Percentiles rank a stretch among this genome's conserved stretches.
phyloP scores from a whole-genome alignment of 2,888 invertebrate species.

The Conops quadrifasciatus region DNA sequence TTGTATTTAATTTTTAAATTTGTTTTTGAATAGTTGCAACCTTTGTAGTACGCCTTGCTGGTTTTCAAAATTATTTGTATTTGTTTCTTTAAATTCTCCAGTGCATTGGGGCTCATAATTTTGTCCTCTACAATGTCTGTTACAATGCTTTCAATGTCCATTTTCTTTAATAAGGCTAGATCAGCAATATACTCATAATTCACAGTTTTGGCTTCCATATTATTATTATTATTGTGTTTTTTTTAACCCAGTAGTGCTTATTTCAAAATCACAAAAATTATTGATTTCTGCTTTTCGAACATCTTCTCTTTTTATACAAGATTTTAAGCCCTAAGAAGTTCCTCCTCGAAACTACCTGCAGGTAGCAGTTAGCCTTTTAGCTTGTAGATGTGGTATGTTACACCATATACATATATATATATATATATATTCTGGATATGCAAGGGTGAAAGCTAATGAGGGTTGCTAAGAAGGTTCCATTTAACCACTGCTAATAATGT shows the following conservation, averaged over 20 bases:
- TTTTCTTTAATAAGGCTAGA: neutral
- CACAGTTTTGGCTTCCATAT: neutral
- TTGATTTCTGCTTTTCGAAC: neutral
- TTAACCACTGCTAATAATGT: too few species aligned
- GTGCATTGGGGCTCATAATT: neutral
- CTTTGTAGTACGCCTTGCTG: neutral
- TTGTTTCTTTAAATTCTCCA: neutral
- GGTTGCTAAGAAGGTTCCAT: too few species aligned
- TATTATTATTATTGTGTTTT: neutral
- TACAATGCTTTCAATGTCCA: neutral
- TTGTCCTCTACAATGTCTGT: neutral
- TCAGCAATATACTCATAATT: neutral
- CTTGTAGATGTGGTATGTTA: neutral
- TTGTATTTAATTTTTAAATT: neutral
- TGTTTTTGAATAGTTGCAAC: neutral
- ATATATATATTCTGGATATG: too few species aligned
- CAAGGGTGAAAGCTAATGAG: neutral
- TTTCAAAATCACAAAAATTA: neutral
- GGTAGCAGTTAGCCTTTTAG: neutral
- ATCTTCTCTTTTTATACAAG: neutral
- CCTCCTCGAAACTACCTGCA: neutral
- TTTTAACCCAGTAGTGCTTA: neutral
- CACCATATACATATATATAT: neutral
- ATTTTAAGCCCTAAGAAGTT: neutral
- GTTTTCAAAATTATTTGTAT: neutral